These are phyloP conservation scores for Tenualosa thibaudeaui DNA, from an alignment of 2,797 vertebrate genomes.

Conservation along the genomic window DNA sequence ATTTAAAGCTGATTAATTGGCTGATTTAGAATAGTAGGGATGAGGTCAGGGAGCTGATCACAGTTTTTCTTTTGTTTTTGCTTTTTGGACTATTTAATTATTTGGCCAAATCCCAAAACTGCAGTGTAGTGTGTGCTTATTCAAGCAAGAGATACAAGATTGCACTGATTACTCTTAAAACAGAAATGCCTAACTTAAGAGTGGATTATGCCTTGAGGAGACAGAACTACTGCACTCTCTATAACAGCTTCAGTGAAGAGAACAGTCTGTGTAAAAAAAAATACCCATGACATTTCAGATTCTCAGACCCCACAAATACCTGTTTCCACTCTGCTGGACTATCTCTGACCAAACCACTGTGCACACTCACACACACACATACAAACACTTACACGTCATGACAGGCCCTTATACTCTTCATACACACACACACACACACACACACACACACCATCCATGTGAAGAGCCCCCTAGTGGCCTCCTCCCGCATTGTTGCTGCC, in stretches of 20 bases:
- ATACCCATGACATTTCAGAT: slow-evolving; percentile 29
- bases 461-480: slow-evolving; percentile 80
- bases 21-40: neutral
- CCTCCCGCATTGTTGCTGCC: slow-evolving; percentile 75
- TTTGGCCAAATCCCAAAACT: neutral
- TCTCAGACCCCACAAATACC: slow-evolving; percentile 8
- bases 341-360: slow-evolving; percentile 5
- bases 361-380: slow-evolving; percentile 25
- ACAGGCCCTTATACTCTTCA: slow-evolving; percentile 9
- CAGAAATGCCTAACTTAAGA: neutral
- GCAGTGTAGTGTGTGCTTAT: neutral
- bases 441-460: slow-evolving; percentile 28
- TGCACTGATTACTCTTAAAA: neutral
- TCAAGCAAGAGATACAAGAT: neutral
- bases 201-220: neutral
- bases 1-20: neutral
- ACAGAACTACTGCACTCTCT: neutral
- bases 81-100: neutral
- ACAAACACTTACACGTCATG: neutral
- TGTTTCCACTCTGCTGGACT: neutral
- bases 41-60: neutral
- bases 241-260: neutral
- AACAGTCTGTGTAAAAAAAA: slow-evolving; percentile 1
- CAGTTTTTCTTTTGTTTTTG: neutral
- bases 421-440: slow-evolving; percentile 1